Evolutionary conservation across 92 coral and sea anemone genomes (phyloP).

Genomic region (Phenganax marumi): DNA sequence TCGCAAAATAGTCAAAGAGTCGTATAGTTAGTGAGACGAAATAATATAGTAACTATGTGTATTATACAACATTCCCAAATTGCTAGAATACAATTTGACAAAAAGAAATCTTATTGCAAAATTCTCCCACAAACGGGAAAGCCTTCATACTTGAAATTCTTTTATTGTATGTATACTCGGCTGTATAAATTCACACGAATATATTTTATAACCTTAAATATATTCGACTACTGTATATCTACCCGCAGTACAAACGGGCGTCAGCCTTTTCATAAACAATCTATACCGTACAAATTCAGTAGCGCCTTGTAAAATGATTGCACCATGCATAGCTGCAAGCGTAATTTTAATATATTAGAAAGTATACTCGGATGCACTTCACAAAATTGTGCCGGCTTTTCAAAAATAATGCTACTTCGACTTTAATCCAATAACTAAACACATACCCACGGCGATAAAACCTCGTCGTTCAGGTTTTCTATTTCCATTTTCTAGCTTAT

Average conservation of each 20-base stretch:
- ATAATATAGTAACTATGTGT: no score
- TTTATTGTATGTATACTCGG: no score
- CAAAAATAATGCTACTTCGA: neutral
- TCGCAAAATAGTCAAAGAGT: no score
- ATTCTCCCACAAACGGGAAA: no score
- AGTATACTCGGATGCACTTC: neutral
- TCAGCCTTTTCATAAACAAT: neutral
- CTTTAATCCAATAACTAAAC: slow-evolving; percentile 2
- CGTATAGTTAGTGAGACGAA: no score
- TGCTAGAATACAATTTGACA: no score
- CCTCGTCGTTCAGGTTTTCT: neutral
- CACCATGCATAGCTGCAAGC: neutral
- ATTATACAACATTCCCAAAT: no score
- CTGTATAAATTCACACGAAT: no score
- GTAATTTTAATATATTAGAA: neutral
- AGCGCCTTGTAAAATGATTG: neutral
- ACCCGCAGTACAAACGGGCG: neutral
- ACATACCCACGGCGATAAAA: slow-evolving; percentile 37
- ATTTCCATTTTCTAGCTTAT: neutral
- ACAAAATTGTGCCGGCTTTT: neutral
- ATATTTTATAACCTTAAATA: no score
- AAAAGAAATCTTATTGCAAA: no score
- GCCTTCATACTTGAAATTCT: no score
- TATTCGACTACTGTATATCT: neutral
- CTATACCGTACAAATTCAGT: no score